phyloP scores from a whole-genome alignment of 2,888 invertebrate species.

The Hoplodrina blanda region DNA sequence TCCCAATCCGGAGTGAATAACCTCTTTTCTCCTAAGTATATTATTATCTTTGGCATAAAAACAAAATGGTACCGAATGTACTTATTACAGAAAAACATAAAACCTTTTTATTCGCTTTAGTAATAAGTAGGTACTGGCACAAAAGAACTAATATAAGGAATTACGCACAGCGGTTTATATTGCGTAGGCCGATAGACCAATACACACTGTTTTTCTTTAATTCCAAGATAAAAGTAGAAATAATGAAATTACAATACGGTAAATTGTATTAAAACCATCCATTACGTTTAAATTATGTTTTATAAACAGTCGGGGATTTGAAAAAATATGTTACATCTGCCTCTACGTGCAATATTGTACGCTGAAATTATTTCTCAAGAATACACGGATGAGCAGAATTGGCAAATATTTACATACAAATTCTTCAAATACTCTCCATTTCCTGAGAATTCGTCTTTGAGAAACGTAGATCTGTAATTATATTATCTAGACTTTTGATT shows the following conservation, averaged over 20 bases:
- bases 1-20: too few relatives aligned
- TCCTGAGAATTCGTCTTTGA: constrained; percentile 1
- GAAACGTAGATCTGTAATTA: constrained; percentile 13
- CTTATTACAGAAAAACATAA: not conserved
- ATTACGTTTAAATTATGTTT: constrained; percentile 29
- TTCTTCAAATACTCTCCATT: constrained; percentile 3
- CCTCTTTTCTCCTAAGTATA: too few relatives aligned
- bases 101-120: not conserved
- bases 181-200: constrained; percentile 9
- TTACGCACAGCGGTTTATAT: not conserved
- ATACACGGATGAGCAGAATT: not conserved
- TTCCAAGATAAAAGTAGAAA: constrained; percentile 12
- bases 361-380: constrained; percentile 18
- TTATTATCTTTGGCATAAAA: not conserved
- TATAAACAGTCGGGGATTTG: constrained; percentile 19
- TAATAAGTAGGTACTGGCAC: not conserved
- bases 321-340: constrained; percentile 13
- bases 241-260: constrained; percentile 29
- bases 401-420: constrained; percentile 23
- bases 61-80: not conserved
- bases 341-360: constrained; percentile 23
- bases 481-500: not conserved
- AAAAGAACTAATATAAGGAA: constrained; percentile 13
- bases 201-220: constrained; percentile 32
- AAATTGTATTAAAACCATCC: constrained; percentile 33